phyloP scores from a whole-genome alignment of 1,140 invertebrate genomes.

The Teleogryllus occipitalis region DNA sequence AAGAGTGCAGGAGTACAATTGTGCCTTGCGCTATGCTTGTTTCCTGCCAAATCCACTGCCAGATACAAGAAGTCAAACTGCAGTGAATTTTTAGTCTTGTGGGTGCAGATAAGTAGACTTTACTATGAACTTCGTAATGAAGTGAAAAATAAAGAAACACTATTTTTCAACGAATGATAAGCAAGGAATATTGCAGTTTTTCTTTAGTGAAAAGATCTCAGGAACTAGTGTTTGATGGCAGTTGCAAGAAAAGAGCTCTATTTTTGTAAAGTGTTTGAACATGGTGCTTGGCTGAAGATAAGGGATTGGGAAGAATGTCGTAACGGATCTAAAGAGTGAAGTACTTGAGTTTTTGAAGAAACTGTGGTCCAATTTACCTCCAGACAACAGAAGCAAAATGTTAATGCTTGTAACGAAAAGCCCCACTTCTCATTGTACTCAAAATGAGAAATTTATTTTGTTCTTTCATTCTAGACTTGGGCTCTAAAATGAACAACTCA shows the following conservation, averaged over 20 bases:
- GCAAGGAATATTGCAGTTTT: slow-evolving; percentile 14
- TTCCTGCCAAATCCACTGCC: neutral
- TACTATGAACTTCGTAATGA: neutral
- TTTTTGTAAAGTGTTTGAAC: slow-evolving; percentile 20
- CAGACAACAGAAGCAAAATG: neutral
- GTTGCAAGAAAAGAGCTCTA: slow-evolving; percentile 19
- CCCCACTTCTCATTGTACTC: neutral
- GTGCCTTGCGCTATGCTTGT: neutral
- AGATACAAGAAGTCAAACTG: neutral
- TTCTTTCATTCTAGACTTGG: neutral
- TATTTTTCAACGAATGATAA: slow-evolving; percentile 17
- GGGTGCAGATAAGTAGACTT: neutral
- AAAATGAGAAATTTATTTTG: neutral
- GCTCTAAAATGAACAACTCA: neutral
- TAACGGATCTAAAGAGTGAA: slow-evolving; percentile 4
- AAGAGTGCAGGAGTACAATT: neutral
- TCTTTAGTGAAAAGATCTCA: slow-evolving; percentile 21
- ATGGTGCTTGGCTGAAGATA: slow-evolving; percentile 18
- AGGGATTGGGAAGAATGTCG: neutral
- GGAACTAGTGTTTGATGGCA: slow-evolving; percentile 16
- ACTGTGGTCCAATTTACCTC: slow-evolving; percentile 13
- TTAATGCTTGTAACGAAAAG: neutral
- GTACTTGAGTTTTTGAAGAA: slow-evolving; percentile 1
- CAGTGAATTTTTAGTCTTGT: neutral
- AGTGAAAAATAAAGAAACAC: neutral